Conservation (phyloP, 1,140 invertebrate species). For the Heliothis subflexa region DNA sequence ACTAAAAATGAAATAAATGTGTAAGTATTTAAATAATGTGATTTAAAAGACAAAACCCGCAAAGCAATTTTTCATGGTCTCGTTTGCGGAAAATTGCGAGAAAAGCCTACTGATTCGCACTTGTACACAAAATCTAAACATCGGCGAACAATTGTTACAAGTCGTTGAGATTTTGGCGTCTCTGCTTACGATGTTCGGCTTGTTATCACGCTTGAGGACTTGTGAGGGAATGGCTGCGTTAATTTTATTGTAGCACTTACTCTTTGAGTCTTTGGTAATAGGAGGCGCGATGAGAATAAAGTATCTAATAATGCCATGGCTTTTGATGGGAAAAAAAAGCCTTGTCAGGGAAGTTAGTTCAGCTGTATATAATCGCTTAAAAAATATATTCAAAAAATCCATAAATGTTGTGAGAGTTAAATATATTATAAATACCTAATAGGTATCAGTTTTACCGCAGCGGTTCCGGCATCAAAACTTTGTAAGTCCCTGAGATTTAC, state of each 20-base stretch:
- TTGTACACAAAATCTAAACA: background rate
- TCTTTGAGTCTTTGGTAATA: background rate
- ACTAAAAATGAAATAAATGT: too few species aligned
- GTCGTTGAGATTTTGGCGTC: constrained; percentile 15
- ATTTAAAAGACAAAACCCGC: too few species aligned
- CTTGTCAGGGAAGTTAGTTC: too few species aligned
- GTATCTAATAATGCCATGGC: background rate
- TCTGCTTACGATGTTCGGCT: constrained; percentile 6
- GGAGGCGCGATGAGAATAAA: background rate
- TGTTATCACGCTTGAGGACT: constrained; percentile 25
- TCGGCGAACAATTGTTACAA: constrained; percentile 25
- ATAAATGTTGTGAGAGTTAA: too few species aligned
- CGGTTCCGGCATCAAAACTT: background rate
- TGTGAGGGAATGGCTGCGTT: background rate
- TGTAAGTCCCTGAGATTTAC: background rate
- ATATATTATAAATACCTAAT: too few species aligned
- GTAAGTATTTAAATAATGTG: too few species aligned
- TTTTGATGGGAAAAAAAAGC: background rate
- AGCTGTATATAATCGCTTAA: too few species aligned
- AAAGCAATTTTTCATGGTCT: background rate
- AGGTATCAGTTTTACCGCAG: background rate
- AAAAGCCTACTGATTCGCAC: background rate
- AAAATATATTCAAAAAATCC: too few species aligned
- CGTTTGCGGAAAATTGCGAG: background rate
- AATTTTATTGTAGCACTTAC: constrained; percentile 18